phyloP scores from a whole-genome alignment of 2,113 vertebrate species.

The Porphyrio hochstetteri region DNA sequence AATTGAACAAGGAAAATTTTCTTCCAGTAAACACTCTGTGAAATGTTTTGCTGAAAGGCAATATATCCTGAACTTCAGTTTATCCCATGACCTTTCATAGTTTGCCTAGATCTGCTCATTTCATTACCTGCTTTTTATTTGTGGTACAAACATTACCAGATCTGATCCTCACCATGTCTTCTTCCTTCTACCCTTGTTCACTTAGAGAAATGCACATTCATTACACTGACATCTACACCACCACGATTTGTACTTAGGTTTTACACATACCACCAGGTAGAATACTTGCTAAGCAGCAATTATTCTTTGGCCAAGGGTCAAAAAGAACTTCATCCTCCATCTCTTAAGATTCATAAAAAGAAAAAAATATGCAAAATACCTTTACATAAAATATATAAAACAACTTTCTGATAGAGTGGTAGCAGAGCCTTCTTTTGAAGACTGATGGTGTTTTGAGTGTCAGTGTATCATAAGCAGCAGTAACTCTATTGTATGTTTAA shows the following conservation, averaged over 20 bases:
- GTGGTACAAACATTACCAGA: not conserved
- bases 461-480: not conserved
- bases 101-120: not conserved
- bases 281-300: not conserved
- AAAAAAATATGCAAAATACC: not conserved
- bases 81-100: not conserved
- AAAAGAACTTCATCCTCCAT: not conserved
- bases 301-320: not conserved
- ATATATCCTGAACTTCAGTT: not conserved
- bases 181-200: not conserved
- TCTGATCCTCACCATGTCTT: not conserved
- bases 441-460: not conserved
- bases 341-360: not conserved
- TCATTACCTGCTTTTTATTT: not conserved
- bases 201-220: not conserved
- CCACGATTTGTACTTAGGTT: not conserved
- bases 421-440: not conserved
- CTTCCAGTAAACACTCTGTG: not conserved
- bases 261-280: not conserved
- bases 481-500: not conserved
- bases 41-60: constrained; percentile 17
- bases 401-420: not conserved
- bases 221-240: not conserved
- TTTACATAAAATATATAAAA: not conserved
- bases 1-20: not conserved